Percentiles rank a stretch among this genome's conserved stretches.
phyloP scores from a whole-genome alignment of 2,113 vertebrate species.

The Phylloscopus trochiloides region DNA sequence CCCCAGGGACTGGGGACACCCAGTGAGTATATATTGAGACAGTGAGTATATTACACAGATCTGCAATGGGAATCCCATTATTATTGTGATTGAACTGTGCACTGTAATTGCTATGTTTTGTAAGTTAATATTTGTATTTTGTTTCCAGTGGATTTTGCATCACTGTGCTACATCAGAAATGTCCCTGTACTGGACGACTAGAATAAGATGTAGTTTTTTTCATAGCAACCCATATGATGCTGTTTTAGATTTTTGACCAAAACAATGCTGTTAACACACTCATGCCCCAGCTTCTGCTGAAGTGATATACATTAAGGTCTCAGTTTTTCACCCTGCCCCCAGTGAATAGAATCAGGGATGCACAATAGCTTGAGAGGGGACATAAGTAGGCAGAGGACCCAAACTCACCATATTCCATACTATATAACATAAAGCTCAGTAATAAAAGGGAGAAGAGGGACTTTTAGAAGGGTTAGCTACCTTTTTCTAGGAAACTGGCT shows the following conservation, averaged over 20 bases:
- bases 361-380: background rate
- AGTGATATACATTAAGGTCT: background rate
- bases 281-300: background rate
- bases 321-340: background rate
- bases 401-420: background rate
- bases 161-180: background rate
- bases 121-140: background rate
- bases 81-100: background rate
- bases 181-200: background rate
- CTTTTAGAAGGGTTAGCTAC: background rate
- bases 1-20: background rate
- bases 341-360: fast-evolving
- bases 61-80: background rate
- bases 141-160: background rate
- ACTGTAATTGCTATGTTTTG: background rate
- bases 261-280: background rate
- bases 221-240: background rate
- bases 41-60: background rate
- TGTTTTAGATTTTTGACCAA: background rate
- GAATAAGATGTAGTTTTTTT: background rate
- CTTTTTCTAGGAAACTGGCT: background rate
- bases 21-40: fast-evolving
- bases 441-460: background rate
- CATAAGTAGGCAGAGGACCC: background rate
- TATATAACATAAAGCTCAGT: background rate